A percentile compares a stretch with the other conserved stretches of the same genome.
Evolutionary conservation across 2,797 vertebrate species (phyloP).

Genomic region (Girardinus metallicus): DNA sequence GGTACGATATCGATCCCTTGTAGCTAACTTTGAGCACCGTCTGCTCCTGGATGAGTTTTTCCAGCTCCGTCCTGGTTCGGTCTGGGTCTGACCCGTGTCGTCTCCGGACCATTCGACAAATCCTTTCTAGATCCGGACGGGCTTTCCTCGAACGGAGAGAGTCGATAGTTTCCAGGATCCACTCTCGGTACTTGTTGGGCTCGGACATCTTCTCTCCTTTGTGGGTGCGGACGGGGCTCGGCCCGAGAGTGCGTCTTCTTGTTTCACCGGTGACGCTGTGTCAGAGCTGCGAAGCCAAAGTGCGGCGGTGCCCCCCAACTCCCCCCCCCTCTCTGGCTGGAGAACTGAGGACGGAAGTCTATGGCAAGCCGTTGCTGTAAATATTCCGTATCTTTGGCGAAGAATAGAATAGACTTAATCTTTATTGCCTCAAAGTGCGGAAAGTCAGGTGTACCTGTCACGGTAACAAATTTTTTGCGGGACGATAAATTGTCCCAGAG

Average conservation of each 20-base stretch:
- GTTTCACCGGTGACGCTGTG: slow-evolving; percentile 76
- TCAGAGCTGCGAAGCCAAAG: slow-evolving; percentile 73
- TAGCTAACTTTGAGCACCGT: slow-evolving; percentile 93
- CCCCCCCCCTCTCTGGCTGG: slow-evolving; percentile 72
- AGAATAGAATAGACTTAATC: background rate
- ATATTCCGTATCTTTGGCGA: background rate
- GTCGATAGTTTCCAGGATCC: slow-evolving; percentile 93
- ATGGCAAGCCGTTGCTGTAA: background rate
- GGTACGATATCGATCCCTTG: slow-evolving; percentile 91
- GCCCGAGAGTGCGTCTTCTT: slow-evolving; percentile 70
- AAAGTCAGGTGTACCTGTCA: background rate
- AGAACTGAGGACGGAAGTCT: slow-evolving; percentile 82
- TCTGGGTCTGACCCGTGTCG: slow-evolving; percentile 89
- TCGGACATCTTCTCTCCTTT: slow-evolving; percentile 77
- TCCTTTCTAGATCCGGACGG: slow-evolving; percentile 90
- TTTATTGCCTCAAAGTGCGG: background rate
- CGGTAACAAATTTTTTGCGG: too few species aligned
- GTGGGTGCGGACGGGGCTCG: slow-evolving; percentile 62
- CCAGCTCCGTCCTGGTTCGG: slow-evolving; percentile 88
- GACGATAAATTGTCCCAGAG: too few species aligned
- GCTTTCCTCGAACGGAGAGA: slow-evolving; percentile 92
- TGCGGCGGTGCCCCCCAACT: slow-evolving; percentile 48
- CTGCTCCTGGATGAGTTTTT: slow-evolving; percentile 91
- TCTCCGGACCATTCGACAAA: slow-evolving; percentile 92
- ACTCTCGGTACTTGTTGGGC: slow-evolving; percentile 85